Percentiles rank a stretch among this genome's conserved stretches.
phyloP scores from a whole-genome alignment of 2,888 invertebrate genomes.

The Leucophora obtusa region DNA sequence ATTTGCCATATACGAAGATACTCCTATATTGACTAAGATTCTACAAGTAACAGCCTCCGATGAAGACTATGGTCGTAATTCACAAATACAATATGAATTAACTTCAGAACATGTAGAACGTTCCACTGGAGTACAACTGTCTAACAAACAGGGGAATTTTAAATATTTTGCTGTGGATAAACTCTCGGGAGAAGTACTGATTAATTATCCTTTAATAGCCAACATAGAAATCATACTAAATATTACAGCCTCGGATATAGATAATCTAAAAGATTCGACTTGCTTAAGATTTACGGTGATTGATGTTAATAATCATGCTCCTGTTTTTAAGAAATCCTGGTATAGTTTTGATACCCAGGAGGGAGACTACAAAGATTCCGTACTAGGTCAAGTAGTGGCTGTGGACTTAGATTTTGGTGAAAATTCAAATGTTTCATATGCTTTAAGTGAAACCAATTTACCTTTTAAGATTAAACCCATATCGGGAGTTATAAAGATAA shows the following conservation, averaged over 20 bases:
- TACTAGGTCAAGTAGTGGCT: conserved; percentile 88
- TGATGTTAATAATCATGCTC: conserved; percentile 91
- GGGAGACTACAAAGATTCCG: conserved; percentile 85
- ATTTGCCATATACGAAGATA: conserved; percentile 86
- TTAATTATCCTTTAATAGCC: conserved; percentile 85
- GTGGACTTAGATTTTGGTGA: conserved; percentile 88
- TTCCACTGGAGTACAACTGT: conserved; percentile 73
- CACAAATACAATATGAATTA: conserved; percentile 85
- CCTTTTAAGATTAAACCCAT: conserved; percentile 86
- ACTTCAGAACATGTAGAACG: conserved; percentile 84
- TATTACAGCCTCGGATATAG: conserved; percentile 87
- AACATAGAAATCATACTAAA: conserved; percentile 88
- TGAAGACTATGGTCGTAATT: conserved; percentile 85
- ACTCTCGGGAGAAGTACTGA: conserved; percentile 86
- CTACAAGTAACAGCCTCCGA: conserved; percentile 86
- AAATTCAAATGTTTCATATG: conserved; percentile 88
- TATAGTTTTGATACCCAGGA: conserved; percentile 91
- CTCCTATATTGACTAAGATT: conserved; percentile 84
- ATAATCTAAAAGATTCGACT: conserved; percentile 85
- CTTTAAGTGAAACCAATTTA: conserved; percentile 80
- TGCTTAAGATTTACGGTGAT: conserved; percentile 85
- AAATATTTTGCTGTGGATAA: conserved; percentile 86
- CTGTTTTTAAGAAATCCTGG: conserved; percentile 89
- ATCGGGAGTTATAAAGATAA: conserved; percentile 85
- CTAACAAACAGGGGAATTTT: conserved; percentile 71